Conservation (phyloP, 2,888 invertebrate species). For the Corbicula japonica region DNA sequence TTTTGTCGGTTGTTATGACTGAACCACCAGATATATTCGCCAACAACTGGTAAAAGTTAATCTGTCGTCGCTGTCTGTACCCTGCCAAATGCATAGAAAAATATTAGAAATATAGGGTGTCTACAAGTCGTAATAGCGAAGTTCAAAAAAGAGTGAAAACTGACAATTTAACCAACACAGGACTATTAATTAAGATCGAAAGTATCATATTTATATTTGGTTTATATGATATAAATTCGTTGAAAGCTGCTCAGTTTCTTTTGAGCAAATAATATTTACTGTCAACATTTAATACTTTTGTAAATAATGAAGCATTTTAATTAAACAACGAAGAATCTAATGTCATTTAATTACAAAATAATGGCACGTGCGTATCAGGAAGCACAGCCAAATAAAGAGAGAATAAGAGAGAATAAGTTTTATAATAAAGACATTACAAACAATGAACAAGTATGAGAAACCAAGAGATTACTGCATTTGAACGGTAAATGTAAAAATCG, state of each 20-base stretch:
- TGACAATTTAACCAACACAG: not conserved
- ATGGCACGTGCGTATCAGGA: no score
- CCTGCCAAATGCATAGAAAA: not conserved
- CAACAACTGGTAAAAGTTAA: constrained; percentile 47
- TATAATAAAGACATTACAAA: not conserved
- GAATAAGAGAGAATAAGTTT: not conserved
- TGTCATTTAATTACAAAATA: no score
- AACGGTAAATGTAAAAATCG: not conserved
- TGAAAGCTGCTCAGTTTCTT: not conserved
- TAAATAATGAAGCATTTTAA: no score
- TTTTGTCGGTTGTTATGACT: constrained; percentile 51
- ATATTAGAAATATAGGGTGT: not conserved
- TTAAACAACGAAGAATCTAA: no score
- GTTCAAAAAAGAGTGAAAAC: not conserved
- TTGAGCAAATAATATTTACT: not conserved
- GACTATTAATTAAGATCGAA: not conserved
- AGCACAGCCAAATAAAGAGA: not conserved
- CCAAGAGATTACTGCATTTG: not conserved
- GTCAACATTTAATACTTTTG: no score
- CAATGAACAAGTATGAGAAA: not conserved
- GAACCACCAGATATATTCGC: constrained; percentile 55
- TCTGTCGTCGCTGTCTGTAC: constrained; percentile 17
- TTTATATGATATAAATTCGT: not conserved
- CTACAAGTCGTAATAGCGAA: not conserved
- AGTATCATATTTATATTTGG: not conserved